Evolutionary conservation across 2,113 vertebrate genomes (phyloP).

Genomic region (Erythrocercus mccallii): DNA sequence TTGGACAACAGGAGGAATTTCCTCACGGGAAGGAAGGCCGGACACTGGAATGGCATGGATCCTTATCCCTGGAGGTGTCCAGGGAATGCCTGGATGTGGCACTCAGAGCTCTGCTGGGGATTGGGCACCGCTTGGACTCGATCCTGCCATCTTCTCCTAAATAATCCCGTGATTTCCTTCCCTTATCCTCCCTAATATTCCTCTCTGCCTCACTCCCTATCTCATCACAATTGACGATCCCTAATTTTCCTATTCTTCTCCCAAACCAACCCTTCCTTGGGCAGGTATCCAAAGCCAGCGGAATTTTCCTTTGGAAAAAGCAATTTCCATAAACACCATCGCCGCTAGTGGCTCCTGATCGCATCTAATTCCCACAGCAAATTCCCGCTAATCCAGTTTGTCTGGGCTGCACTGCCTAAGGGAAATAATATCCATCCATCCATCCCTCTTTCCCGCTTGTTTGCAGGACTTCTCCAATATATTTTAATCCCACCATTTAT

Average conservation of each 20-base stretch:
- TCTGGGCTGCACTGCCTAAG: constrained; percentile 89
- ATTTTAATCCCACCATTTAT: constrained; percentile 99
- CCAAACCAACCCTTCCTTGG: background rate
- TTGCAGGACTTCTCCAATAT: constrained; percentile 91
- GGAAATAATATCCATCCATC: constrained; percentile 93
- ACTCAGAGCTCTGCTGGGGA: background rate
- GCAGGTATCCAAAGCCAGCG: constrained; percentile 51
- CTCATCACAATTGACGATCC: background rate
- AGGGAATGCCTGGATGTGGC: background rate
- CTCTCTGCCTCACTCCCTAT: background rate
- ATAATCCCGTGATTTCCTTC: background rate
- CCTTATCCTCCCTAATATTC: background rate
- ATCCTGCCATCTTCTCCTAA: background rate
- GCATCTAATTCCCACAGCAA: constrained; percentile 92
- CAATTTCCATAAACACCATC: constrained; percentile 86
- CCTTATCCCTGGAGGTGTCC: background rate
- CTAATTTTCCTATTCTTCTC: constrained; percentile 13
- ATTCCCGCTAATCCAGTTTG: constrained; percentile 96
- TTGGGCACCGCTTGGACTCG: too few relatives aligned
- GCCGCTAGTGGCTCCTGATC: constrained; percentile 91
- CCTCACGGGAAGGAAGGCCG: too few relatives aligned
- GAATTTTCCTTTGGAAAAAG: constrained; percentile 82
- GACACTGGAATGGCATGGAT: background rate
- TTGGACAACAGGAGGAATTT: background rate
- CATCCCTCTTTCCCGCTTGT: constrained; percentile 74